A percentile compares a stretch with the other conserved stretches of the same genome.
Evolutionary conservation across 1,140 invertebrate species (phyloP).

Genomic region (Sarcophaga bullata): DNA sequence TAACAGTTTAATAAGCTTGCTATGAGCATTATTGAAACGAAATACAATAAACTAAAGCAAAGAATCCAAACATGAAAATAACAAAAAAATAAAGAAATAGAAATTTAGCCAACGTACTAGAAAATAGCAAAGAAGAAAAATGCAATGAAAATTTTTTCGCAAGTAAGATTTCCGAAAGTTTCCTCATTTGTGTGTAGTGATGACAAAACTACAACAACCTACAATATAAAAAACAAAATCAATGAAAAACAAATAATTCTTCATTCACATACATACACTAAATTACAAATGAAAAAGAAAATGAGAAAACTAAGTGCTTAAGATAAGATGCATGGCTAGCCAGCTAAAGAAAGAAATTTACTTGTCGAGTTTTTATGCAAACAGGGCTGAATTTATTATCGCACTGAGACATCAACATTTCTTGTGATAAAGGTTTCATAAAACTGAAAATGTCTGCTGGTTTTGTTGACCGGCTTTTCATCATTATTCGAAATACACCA

Average conservation of each 20-base stretch:
- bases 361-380: background rate
- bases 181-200: conserved; percentile 63
- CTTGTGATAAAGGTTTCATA: conserved; percentile 94
- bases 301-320: background rate
- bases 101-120: too few relatives aligned
- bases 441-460: conserved; percentile 96
- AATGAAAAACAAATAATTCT: too few relatives aligned
- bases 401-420: conserved; percentile 76
- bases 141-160: too few relatives aligned
- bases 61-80: too few relatives aligned
- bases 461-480: conserved; percentile 94
- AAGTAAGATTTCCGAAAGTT: too few relatives aligned
- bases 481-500: conserved; percentile 97
- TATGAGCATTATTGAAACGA: too few relatives aligned
- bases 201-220: background rate
- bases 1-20: too few relatives aligned
- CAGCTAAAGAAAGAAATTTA: background rate
- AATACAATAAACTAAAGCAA: too few relatives aligned
- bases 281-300: background rate
- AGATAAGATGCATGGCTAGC: background rate
- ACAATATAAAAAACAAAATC: background rate
- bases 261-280: background rate
- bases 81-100: too few relatives aligned
- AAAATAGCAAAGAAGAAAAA: too few relatives aligned
- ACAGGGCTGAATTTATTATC: background rate